These are phyloP conservation scores for Scolopax mira DNA, from an alignment of 2,113 vertebrate genomes.

Conservation along the genomic window DNA sequence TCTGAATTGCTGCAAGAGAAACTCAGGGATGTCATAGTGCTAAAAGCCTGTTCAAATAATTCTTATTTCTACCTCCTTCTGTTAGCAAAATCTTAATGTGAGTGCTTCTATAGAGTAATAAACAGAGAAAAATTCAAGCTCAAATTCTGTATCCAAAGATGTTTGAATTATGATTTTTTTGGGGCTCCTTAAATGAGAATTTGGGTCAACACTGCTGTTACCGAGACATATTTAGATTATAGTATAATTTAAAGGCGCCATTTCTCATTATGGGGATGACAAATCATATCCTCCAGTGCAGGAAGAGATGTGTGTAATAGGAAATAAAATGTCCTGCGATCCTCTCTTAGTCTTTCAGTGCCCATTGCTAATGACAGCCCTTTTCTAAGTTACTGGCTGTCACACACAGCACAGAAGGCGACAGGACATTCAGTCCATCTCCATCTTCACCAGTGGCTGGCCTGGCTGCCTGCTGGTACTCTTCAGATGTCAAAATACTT, in stretches of 20 bases:
- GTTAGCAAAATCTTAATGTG: neutral
- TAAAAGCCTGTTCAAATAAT: neutral
- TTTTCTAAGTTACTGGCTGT: neutral
- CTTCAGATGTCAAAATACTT: neutral
- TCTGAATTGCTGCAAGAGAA: neutral
- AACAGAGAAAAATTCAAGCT: neutral
- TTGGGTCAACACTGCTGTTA: neutral
- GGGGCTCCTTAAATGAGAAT: neutral
- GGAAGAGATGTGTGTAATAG: neutral
- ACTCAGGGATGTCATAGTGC: neutral
- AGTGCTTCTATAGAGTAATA: neutral
- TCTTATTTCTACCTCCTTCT: neutral
- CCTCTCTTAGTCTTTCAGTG: neutral
- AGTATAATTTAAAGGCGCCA: neutral
- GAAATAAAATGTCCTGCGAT: neutral
- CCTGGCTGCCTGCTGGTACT: neutral
- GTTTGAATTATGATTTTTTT: neutral
- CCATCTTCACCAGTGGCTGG: fast-evolving
- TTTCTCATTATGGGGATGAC: neutral
- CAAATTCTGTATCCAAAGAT: neutral
- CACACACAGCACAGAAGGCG: fast-evolving
- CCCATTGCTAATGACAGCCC: neutral
- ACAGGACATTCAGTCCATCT: neutral
- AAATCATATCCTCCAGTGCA: neutral
- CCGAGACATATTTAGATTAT: neutral